Base-by-base conservation (phyloP, 1,140 invertebrate genomes). In the Acromyrmex echinatior region DNA sequence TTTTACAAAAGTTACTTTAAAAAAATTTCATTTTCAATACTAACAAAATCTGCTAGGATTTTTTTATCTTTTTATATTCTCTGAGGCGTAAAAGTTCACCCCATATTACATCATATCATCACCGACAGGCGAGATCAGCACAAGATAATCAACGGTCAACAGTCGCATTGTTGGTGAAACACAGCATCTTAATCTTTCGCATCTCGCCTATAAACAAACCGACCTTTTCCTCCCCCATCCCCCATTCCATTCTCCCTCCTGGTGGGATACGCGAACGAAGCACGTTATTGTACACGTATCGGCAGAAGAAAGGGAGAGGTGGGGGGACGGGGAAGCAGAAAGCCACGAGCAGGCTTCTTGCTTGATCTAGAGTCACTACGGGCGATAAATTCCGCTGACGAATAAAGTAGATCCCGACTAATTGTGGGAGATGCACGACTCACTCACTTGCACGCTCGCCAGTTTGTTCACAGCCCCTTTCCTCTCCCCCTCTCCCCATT, bases 401-500 rank as follows among this genome's bases (percentile, higher is more conserved):
- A 95, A 95, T 94, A 95, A 95, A 95, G 93, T 94, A 94, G 94
- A 94, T 95, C 94, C 93, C 92, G 94, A 94, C 95, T 95, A 95
- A 95, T 95, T 95, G 95, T 93, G 94, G 91, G 92, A 95, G 95
- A 95, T 95, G 92, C 94, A 95, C 94, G 95, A 95, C 92, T 94
- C 91, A 93, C 92, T 94, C 92, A 92, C 93, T 93, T 91, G 90
- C 90, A 85, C 87, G 90, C 58, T 76, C 76, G 63, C 12, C 45
- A 53, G 51, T 86, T 79, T 58, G 76, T 25, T 74, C 65, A 81
- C 68, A 31, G 74, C 49, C 9, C n/a, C 65, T 62, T n/a, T 31
- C 74, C 16, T 10, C 39, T 5, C 9, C 28, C n/a, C 25, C 4
- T 9, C 14, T 1, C 14, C 49, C 49, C 49, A 0, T n/a, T 68